Evolutionary conservation across 2,797 vertebrate genomes (phyloP).

Genomic region (Ptychobarbus kaznakovi): DNA sequence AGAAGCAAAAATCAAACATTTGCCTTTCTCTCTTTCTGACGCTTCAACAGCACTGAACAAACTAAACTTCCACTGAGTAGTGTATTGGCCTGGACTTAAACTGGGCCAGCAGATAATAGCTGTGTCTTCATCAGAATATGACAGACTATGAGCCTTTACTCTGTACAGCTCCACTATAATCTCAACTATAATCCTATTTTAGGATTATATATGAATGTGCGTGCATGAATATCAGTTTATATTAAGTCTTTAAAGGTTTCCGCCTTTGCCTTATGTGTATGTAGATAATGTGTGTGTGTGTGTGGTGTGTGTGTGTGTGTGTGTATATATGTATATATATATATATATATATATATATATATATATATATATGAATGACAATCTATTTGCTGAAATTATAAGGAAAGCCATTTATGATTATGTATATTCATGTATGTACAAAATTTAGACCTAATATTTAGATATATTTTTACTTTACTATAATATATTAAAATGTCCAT

Average conservation of each 20-base stretch:
- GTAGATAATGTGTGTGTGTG: no score
- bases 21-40: neutral
- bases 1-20: conserved; percentile 14
- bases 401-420: no score
- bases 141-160: conserved; percentile 20
- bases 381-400: neutral
- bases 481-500: neutral
- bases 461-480: neutral
- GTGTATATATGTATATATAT: neutral
- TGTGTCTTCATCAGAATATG: neutral
- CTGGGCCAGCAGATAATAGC: conserved; percentile 34
- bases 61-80: conserved; percentile 19
- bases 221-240: conserved; percentile 4
- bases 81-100: conserved; percentile 26
- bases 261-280: neutral
- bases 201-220: conserved; percentile 34
- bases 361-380: neutral
- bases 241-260: conserved; percentile 5
- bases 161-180: conserved; percentile 26
- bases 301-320: neutral
- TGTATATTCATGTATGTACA: neutral
- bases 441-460: neutral
- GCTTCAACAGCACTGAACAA: conserved; percentile 1
- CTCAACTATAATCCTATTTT: conserved; percentile 28
- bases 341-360: no score